Base-by-base conservation (phyloP, 2,888 invertebrate genomes). In the Oscheius sp. region DNA sequence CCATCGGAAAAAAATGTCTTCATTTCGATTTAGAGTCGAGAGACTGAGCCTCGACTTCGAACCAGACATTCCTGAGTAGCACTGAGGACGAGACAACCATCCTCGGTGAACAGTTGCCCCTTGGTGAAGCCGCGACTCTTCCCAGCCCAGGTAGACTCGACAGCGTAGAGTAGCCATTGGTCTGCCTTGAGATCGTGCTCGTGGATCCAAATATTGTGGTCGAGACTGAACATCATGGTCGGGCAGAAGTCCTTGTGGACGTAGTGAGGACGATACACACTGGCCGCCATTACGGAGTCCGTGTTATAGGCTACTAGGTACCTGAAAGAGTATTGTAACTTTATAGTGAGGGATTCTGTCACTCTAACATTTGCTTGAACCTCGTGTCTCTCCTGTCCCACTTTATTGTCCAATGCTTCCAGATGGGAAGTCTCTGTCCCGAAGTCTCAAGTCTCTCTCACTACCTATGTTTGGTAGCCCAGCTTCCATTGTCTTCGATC, bases 81-180 rank as follows among this genome's bases (percentile, higher is more conserved):
- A 33, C 82, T 83, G 51, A 86, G 76, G 47, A 87, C 75, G 13
- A 87, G 72, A 21, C 78, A 78, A 9, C 87, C 87, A 59, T 87
- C 86, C 50, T 80, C 78, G 29, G 78, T 78, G 85, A 85, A 87
- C 33, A 87, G 74, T 21, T 83, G 76, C 42, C 85, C 86, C 11
- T 79, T 76, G 11, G 82, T 73, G 33, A 85, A 83, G 35, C 85
- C 85, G 11, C 87, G 80, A 33, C 55, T 37, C 55, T 72, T 71
- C 80, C 85, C 79, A 29, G 87, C 86, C 57, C 77, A 63, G 10
- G 80, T 76, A 7, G 84, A 84, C 21, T 70, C 74, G 32, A 79
- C 79, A 73, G 88, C 87, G 53, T 84, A 87, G 1, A 87, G 80
- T 35, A 88, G 74, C 87, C 87, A 87, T 33, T 87, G 84, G 57